These are phyloP conservation scores for Neoarius graeffei DNA, from an alignment of 2,113 vertebrate species.

Conservation along the genomic window DNA sequence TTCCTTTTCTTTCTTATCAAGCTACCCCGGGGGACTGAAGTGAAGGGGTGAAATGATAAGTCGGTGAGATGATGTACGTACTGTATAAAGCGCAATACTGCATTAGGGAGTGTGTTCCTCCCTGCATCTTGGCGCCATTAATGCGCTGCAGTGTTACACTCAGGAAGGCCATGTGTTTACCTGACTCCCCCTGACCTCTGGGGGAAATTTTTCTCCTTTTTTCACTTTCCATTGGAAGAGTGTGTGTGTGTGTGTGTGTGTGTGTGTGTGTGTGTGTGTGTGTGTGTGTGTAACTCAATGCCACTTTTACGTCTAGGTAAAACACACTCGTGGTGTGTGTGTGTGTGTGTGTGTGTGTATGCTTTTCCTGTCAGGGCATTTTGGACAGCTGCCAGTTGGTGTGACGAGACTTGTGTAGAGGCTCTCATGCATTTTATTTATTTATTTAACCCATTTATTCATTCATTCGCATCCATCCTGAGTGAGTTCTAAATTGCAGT, in stretches of 20 bases:
- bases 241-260: constrained; percentile 63
- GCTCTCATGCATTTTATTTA: constrained; percentile 23
- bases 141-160: constrained; percentile 73
- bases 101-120: background rate
- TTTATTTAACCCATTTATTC: background rate
- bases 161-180: constrained; percentile 76
- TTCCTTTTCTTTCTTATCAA: background rate
- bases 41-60: background rate
- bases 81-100: background rate
- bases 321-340: constrained; percentile 46
- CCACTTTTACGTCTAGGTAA: constrained; percentile 66
- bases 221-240: constrained; percentile 68
- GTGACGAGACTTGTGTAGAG: constrained; percentile 7
- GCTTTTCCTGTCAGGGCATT: constrained; percentile 28
- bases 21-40: background rate
- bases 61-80: background rate
- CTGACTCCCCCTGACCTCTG: constrained; percentile 75
- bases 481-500: background rate
- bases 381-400: constrained; percentile 20
- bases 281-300: constrained; percentile 70
- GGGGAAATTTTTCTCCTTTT: constrained; percentile 50
- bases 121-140: constrained; percentile 51
- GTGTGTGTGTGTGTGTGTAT: constrained; percentile 17
- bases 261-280: constrained; percentile 62
- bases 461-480: background rate